Base-by-base conservation (phyloP, 1,140 invertebrate genomes). In the Macrotrachela quadricornifera region DNA sequence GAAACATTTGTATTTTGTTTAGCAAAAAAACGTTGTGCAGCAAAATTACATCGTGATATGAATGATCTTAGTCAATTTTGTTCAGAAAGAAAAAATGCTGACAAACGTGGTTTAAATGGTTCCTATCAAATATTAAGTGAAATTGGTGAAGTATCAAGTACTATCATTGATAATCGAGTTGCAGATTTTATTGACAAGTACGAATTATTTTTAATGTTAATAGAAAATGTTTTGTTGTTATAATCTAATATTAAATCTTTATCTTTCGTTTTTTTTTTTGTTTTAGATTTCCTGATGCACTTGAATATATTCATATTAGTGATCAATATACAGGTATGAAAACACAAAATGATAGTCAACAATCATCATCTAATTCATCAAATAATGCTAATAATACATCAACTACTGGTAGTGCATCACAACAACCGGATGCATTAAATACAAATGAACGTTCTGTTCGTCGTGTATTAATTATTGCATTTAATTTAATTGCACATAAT, bases 241-340 rank as follows among this genome's bases (percentile, higher is more conserved):
- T n/a, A n/a, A n/a, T n/a, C n/a, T n/a, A n/a, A n/a, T n/a, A n/a
- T n/a, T n/a, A n/a, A n/a, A n/a, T n/a, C n/a, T n/a, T n/a, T n/a
- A n/a, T n/a, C n/a, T n/a, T n/a, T n/a, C n/a, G n/a, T n/a, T n/a
- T n/a, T n/a, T n/a, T n/a, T n/a, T n/a, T n/a, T n/a, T n/a, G n/a
- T n/a, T 30, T 30, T 30, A 30, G 21, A 30, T 30, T 30, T 74
- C 75, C 81, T 58, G 76, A 80, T 56, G 74, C 79, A 61, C 78
- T 99, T 60, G 90, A 97, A 66, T 96, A 82, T 70, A 83, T 99
- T 67, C 90, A 97, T 71, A 80, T 97, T 62, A 92, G 87, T 53
- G 92, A 99, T 72, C 83, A 92, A 64, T 96, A 80, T 70, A 82
- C 80, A 59, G 72, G 91, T 43, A 75, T 77, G 9, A 87, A 90